Evolutionary conservation across 2,113 vertebrate genomes (phyloP).

Genomic region (Ceyx margarethae): DNA sequence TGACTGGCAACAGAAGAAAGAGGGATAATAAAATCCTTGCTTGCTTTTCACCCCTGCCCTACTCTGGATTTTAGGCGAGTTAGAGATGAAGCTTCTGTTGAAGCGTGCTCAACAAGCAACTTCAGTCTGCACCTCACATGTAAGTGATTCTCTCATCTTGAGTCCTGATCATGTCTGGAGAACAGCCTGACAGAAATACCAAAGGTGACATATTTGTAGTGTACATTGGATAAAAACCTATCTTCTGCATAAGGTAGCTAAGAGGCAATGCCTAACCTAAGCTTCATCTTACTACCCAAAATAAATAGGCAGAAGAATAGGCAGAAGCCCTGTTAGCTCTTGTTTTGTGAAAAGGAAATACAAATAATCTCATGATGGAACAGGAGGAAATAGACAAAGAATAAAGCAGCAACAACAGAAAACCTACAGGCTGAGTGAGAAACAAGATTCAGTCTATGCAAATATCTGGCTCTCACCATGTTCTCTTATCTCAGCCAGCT

Average conservation of each 20-base stretch:
- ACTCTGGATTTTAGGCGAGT: not conserved
- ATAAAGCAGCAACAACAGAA: not conserved
- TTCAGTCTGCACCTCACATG: not conserved
- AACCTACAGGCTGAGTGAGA: not conserved
- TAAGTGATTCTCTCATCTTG: slow-evolving; percentile 6
- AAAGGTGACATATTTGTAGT: slow-evolving; percentile 19
- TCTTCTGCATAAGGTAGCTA: not conserved
- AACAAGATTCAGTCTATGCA: not conserved
- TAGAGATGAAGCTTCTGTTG: not conserved
- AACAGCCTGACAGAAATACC: not conserved
- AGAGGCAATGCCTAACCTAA: not conserved
- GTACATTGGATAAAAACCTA: slow-evolving; percentile 18
- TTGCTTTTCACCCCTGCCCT: not conserved
- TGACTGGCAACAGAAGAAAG: slow-evolving; percentile 12
- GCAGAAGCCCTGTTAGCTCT: not conserved
- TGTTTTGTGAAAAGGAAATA: not conserved
- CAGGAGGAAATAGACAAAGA: not conserved
- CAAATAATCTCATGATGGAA: not conserved
- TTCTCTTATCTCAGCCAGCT: not conserved
- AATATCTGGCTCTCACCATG: not conserved
- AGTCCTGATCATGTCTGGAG: not conserved
- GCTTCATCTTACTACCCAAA: not conserved
- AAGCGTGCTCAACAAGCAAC: not conserved
- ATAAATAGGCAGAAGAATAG: not conserved
- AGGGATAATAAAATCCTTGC: not conserved